Evolutionary conservation across 2,888 invertebrate genomes (phyloP), one percentile per base, ranked within the genome.

Genomic region (Hirtodrosophila trivittata): DNA sequence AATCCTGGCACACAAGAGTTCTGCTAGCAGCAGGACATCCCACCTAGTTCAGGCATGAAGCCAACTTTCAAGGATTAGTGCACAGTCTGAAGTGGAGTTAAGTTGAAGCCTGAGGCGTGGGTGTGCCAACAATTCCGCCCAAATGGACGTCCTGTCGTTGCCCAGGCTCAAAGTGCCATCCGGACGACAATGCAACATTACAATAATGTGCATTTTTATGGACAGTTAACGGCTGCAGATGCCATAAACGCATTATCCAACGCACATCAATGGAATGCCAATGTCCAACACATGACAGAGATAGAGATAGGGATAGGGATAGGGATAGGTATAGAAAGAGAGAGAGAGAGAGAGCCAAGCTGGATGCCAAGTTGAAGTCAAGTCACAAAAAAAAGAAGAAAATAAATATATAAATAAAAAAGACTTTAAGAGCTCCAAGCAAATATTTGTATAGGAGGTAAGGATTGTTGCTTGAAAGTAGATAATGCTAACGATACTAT

Each of bases 191-290:
- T 87, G 87, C 84, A 84, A 77, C 86, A 87, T 83, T 86, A 83
- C 86, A 80, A 75, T 87, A 87, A 84, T 87, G 84, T 87, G 87
- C 84, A 87, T 62, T 84, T 84, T 84, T 84, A 84, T 85, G 87
- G 73, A 67, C 77, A 77, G 84, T 77, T 84, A 87, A 84, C 86
- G 75, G 86, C 82, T 77, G 84, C 77, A 71, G 67, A 62, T 66
- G 50, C 82, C 85, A 86, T 86, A 83, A 85, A 86, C 82, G 82
- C 82, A 83, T 83, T 85, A 86, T 69, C 82, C 66, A 42, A 47
- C 71, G 71, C 65, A 74, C 80, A 76, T 69, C 63, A 60, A 49
- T 42, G 71, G 86, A 64, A 83, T 81, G 67, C 75, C 65, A 69
- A 72, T 81, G 74, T 12, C 38, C 8, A 25, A 41, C 3, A 25